Base-by-base conservation (phyloP, 1,140 invertebrate species). In the Mactra quadrangularis region DNA sequence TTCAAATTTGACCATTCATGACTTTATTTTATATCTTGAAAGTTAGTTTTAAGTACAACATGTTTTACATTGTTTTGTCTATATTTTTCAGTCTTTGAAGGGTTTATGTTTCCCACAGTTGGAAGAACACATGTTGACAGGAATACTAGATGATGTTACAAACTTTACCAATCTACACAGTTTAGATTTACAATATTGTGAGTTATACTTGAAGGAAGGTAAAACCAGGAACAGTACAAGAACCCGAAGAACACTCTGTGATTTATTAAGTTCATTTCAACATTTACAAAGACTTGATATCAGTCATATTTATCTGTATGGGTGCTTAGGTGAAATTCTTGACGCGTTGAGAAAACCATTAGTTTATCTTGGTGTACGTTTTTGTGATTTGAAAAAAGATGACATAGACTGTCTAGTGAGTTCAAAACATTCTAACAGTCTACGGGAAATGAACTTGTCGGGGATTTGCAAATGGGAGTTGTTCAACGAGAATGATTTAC, bases 191-290 rank as follows among this genome's bases (percentile, higher is more conserved):
- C 85, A 87, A 53, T 87, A 90, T 78, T 90, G 89, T 59, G 89
- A 87, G 70, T 86, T 90, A 33, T 90, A 90, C 72, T 74, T 90
- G 19, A 85, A 89, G 72, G 83, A 87, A 47, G 89, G 89, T 13
- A 76, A 75, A 19, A 90, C 89, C 13, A 79, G 89, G 25, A 87
- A 85, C 45, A 66, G 86, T 9, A 87, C 87, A 4, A 38, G 50
- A 3, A 78, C 79, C 3, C 81, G 88, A 7, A 41, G 62, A 17
- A 79, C 74, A 45, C 72, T 90, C 7, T 66, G 62, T 0, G 62
- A 82, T 19, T 83, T 74, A 3, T 55, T 87, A 1, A 33, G 50
- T 6, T 66, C 53, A 82, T 87, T 90, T 45, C 47, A 71, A 4
- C 66, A 85, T 68, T 76, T 90, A 33, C 66, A 68, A 6, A 47